Conservation (phyloP, 2,797 vertebrate species). For the Nannoperca australis region DNA sequence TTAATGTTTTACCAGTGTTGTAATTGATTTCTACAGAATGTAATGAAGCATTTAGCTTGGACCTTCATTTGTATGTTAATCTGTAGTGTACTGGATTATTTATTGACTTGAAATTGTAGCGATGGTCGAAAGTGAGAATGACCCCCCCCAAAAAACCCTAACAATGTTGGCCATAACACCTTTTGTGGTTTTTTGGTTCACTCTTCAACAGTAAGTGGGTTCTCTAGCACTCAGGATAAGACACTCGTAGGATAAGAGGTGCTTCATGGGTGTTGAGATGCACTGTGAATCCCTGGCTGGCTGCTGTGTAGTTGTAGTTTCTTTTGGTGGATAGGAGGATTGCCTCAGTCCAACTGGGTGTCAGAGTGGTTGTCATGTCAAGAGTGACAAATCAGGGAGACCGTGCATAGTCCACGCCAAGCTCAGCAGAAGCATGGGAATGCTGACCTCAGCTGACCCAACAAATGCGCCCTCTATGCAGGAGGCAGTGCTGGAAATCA, state of each 20-base stretch:
- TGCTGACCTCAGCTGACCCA: slow-evolving; percentile 43
- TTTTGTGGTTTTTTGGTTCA: not conserved
- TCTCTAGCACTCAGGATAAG: not conserved
- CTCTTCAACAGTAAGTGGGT: slow-evolving; percentile 11
- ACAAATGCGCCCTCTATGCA: slow-evolving; percentile 6
- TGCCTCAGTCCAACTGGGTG: slow-evolving; percentile 16
- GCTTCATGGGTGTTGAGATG: slow-evolving; percentile 8
- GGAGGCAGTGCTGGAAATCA: slow-evolving; percentile 11
- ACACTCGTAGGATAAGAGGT: not conserved
- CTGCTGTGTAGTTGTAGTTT: slow-evolving; percentile 19
- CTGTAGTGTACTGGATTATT: not conserved
- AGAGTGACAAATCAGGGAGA: slow-evolving; percentile 26
- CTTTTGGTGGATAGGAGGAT: slow-evolving; percentile 13
- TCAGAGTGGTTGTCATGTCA: slow-evolving; percentile 18
- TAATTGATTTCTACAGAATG: not conserved
- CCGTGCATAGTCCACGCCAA: slow-evolving; percentile 1
- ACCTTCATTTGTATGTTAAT: not conserved
- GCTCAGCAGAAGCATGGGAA: slow-evolving; percentile 15
- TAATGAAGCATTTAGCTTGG: not conserved
- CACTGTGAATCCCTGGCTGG: not conserved
- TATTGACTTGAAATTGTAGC: not conserved
- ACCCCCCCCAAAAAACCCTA: too few relatives aligned
- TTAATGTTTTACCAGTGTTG: not conserved
- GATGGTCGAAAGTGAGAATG: not conserved
- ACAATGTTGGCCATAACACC: not conserved